Evolutionary conservation across 2,888 invertebrate species (phyloP), one percentile per base, ranked within the genome.

Genomic region (Micoletzkya japonica): DNA sequence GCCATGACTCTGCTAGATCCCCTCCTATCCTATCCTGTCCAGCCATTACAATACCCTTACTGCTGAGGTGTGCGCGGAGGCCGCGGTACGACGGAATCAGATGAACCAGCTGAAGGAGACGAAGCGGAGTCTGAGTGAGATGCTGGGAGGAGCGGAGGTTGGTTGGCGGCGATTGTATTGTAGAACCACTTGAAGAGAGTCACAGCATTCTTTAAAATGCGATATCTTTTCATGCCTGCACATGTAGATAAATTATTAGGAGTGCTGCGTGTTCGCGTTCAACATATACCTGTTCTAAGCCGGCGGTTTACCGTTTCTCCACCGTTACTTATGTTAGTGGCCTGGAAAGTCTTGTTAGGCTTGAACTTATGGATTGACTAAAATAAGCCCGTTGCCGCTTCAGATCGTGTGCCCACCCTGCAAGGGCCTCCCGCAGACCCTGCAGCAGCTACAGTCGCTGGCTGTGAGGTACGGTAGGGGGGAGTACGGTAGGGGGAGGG

Each of bases 111-210:
- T 83, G 20, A 68, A 71, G 50, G 73, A 71, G n/a, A 72, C 77
- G 7, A 72, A 71, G n/a, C 72, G 74, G 14, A 75, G 80, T n/a
- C 73, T 82, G 30, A 60, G 69, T 17, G 74, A 74, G 30, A 73
- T 79, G n/a, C 71, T 84, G 37, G 83, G 78, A n/a, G 79, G 80
- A 20, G 77, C 81, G 0, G 59, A 71, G 26, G 59, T 77, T 20
- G 44, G n/a, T 20, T 10, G 52, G 20, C 1, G 26, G 28, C 14
- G 24, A 26, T 24, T 7, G 50, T 17, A 50, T 1, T 4, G 20
- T 4, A 50, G 50, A 50, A 24, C 20, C 4, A 20, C 17, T 50
- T n/a, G n/a, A n/a, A n/a, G n/a, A n/a, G n/a, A n/a, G n/a, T n/a
- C n/a, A n/a, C n/a, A n/a, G n/a, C n/a, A n/a, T n/a, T n/a, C n/a